phyloP scores from a whole-genome alignment of 2,113 vertebrate genomes.

The Gobio gobio region DNA sequence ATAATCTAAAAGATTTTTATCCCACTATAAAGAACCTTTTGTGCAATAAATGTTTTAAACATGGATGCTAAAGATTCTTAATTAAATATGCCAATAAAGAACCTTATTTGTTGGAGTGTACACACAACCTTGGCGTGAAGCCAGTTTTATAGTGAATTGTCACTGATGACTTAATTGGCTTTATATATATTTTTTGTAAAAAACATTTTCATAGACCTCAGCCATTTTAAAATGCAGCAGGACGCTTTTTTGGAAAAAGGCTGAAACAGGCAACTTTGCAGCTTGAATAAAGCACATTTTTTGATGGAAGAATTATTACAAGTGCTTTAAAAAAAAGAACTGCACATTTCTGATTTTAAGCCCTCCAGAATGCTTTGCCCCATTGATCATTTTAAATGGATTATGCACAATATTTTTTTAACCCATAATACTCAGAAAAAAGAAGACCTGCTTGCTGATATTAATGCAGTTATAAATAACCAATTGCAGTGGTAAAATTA shows the following conservation, averaged over 20 bases:
- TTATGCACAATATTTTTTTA: neutral
- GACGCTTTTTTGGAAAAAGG: neutral
- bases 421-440: neutral
- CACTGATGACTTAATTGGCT: neutral
- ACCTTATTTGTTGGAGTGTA: neutral
- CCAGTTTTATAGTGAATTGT: neutral
- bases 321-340: neutral
- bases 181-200: neutral
- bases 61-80: neutral
- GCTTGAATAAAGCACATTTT: neutral
- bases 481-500: neutral
- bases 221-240: neutral
- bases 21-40: neutral
- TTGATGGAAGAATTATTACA: neutral
- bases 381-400: neutral
- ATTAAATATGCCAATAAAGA: neutral
- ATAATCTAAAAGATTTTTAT: neutral
- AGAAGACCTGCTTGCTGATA: neutral
- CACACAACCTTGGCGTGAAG: neutral
- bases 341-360: neutral
- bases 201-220: neutral
- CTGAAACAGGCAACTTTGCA: neutral
- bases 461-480: constrained; percentile 6
- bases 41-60: neutral
- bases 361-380: no score